These are phyloP conservation scores for Nipponia nippon DNA, from an alignment of 2,113 vertebrate genomes.

Conservation along the genomic window DNA sequence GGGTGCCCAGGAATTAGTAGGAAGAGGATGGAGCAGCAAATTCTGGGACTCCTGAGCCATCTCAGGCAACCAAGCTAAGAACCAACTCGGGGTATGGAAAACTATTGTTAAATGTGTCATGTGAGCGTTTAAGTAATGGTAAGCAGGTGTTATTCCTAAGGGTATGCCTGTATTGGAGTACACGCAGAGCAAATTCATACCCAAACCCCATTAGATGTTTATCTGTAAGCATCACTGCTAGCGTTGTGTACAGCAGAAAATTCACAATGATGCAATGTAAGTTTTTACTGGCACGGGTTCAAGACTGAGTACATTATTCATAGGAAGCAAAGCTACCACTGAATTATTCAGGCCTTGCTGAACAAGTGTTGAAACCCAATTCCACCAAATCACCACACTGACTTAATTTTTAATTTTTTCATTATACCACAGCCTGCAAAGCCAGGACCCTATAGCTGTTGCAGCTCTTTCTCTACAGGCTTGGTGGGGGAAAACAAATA, in stretches of 20 bases:
- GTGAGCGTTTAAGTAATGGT: background rate
- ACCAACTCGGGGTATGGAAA: background rate
- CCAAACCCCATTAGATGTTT: background rate
- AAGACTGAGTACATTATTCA: background rate
- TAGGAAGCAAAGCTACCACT: background rate
- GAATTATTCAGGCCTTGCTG: conserved; percentile 26
- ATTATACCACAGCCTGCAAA: background rate
- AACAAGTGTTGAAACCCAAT: background rate
- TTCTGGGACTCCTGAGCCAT: background rate
- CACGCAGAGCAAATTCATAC: background rate
- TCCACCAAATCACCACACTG: background rate
- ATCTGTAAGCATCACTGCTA: background rate
- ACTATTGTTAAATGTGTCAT: background rate
- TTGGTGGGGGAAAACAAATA: background rate
- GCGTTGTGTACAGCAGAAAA: background rate
- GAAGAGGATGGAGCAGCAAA: background rate
- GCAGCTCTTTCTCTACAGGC: background rate
- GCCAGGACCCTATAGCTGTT: background rate
- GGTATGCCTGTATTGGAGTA: background rate
- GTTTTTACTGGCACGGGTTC: background rate
- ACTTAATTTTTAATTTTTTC: background rate
- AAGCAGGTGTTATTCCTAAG: background rate
- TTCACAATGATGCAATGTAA: background rate
- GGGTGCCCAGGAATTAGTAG: background rate
- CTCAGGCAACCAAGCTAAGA: background rate